Evolutionary conservation across 1,140 invertebrate genomes (phyloP), one percentile per base, ranked within the genome.

Genomic region (Alviniconcha marisindica): DNA sequence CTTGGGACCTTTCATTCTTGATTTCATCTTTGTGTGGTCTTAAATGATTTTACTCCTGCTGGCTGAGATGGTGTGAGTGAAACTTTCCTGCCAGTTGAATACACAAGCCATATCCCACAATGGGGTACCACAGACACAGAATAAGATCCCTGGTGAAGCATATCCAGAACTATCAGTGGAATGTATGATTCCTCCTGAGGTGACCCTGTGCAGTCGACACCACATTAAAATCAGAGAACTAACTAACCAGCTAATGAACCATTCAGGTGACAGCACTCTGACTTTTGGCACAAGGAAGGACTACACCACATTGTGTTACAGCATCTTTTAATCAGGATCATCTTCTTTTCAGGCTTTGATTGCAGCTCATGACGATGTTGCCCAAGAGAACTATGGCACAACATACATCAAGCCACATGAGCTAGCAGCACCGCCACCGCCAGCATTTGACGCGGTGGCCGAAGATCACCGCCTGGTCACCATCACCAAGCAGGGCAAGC

Each of bases 401-500:
- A 48, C 74, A 3, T 48, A 79, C 31, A 40, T 56, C 31, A 81
- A 85, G 28, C 40, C 81, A 24, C n/a, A 80, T 5, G 28, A n/a
- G 0, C 44, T 85, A 31, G 48, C 69, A 2, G 78, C 77, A 21
- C 81, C 81, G 1, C 81, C 84, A 12, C 84, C 84, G 31, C 81
- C 84, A 28, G 82, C 54, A 1, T 85, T 85, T 81, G 78, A 77
- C 51, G 77, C 51, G n/a, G 82, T 77, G 12, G 82, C 44, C 31
- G 84, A 85, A 44, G 77, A 83, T 21, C 82, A 85, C 51, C 60
- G 84, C 33, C 83, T 79, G 51, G 84, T 85, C n/a, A 85, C 84
- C 54, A 83, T 85, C 60, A 83, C 81, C 31, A 85, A 85, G 76
- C 82, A 85, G 63, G 84, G 84, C 21, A 85, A 85, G 60, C 66